Percentiles rank a stretch among this genome's conserved stretches.
Evolutionary conservation across 2,797 vertebrate genomes (phyloP).

Genomic region (Cyclura pinguis): DNA sequence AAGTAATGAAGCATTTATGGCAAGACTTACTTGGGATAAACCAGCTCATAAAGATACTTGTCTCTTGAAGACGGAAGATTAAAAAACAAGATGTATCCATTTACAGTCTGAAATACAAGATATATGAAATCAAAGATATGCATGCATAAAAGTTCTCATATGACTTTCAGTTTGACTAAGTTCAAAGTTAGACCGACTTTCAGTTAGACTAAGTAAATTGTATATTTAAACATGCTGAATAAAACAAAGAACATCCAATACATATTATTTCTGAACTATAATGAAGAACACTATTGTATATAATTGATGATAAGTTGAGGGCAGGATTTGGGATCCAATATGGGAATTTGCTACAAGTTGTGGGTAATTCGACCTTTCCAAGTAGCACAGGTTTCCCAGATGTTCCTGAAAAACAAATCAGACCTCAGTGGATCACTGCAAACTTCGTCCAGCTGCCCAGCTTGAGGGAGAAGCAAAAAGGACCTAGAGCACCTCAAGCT

Average conservation of each 20-base stretch:
- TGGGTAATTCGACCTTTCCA: too few species aligned
- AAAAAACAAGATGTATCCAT: slow-evolving; percentile 96
- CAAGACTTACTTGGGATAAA: slow-evolving; percentile 94
- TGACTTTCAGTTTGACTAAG: neutral
- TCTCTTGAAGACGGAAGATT: slow-evolving; percentile 89
- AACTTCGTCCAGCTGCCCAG: too few species aligned
- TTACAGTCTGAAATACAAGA: slow-evolving; percentile 88
- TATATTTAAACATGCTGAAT: neutral
- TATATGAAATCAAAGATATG: slow-evolving; percentile 7
- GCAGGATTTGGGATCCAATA: too few species aligned
- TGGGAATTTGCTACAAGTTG: too few species aligned
- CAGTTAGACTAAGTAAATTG: neutral
- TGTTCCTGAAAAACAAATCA: too few species aligned
- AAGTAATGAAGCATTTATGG: slow-evolving; percentile 10
- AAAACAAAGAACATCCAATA: neutral
- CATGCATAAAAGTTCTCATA: neutral
- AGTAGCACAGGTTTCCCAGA: too few species aligned
- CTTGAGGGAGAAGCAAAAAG: too few species aligned
- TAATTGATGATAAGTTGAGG: too few species aligned
- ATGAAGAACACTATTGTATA: neutral
- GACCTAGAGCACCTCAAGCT: too few species aligned
- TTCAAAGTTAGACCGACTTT: neutral
- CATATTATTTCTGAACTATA: neutral
- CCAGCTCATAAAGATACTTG: slow-evolving; percentile 93
- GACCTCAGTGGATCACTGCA: too few species aligned